phyloP scores from a whole-genome alignment of 2,888 invertebrate genomes.

The Dolichopus griseipennis region DNA sequence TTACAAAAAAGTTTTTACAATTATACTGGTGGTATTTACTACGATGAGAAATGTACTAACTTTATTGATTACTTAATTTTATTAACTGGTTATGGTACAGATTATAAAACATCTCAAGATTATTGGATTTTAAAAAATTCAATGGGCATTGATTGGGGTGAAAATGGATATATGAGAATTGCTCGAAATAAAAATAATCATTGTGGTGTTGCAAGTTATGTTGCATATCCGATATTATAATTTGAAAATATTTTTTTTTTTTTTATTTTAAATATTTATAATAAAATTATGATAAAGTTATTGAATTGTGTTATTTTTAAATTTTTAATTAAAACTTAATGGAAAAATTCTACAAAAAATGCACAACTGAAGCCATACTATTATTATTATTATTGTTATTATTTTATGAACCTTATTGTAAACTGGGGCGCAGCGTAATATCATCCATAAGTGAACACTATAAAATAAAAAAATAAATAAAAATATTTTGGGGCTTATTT shows the following conservation, averaged over 20 bases:
- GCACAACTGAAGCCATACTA: no score
- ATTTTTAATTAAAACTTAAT: no score
- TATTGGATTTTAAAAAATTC: constrained; percentile 11
- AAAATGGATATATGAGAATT: constrained; percentile 8
- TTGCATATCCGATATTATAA: background rate
- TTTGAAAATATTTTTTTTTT: background rate
- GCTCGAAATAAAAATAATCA: constrained; percentile 9
- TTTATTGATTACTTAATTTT: constrained; percentile 7
- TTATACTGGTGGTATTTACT: background rate
- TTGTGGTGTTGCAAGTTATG: constrained; percentile 7
- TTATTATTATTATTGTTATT: no score
- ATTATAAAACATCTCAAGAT: background rate
- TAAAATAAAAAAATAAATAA: no score
- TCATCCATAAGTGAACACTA: no score
- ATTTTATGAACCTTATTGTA: no score
- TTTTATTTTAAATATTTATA: no score
- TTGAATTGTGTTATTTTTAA: background rate
- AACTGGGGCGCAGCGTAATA: no score
- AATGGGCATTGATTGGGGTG: constrained; percentile 9
- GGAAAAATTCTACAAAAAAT: no score
- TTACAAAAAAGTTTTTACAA: background rate
- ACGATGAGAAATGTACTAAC: background rate
- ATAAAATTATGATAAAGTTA: no score
- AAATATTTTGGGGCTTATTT: no score
- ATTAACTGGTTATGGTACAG: background rate